Evolutionary conservation across 2,888 invertebrate genomes (phyloP).

Genomic region (Lycophotia porphyrea): DNA sequence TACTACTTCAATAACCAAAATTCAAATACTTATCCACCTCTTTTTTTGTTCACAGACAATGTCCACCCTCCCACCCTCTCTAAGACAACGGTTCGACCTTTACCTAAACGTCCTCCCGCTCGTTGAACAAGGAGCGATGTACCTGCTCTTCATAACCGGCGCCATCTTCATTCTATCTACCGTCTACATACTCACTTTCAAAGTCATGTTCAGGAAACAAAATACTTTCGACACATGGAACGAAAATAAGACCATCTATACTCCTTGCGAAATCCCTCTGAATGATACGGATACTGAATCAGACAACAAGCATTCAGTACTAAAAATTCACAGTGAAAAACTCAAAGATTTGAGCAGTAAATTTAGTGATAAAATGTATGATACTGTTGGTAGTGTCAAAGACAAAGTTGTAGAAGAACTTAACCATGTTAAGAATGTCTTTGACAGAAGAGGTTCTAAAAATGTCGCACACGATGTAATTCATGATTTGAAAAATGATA

Average conservation of each 20-base stretch:
- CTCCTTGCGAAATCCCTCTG: slow-evolving; percentile 84
- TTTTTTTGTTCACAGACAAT: slow-evolving; percentile 91
- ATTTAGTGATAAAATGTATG: slow-evolving; percentile 81
- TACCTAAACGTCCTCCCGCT: slow-evolving; percentile 93
- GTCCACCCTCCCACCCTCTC: slow-evolving; percentile 91
- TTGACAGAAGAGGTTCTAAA: slow-evolving; percentile 76
- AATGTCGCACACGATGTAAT: slow-evolving; percentile 71
- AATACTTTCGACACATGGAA: slow-evolving; percentile 67
- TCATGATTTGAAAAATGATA: slow-evolving; percentile 71
- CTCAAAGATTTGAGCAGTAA: slow-evolving; percentile 79
- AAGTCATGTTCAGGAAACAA: slow-evolving; percentile 80
- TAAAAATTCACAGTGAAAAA: slow-evolving; percentile 74
- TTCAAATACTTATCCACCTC: not conserved
- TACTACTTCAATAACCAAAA: not conserved
- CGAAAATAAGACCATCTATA: slow-evolving; percentile 75
- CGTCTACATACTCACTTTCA: slow-evolving; percentile 84
- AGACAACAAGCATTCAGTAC: slow-evolving; percentile 66
- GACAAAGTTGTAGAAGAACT: slow-evolving; percentile 75
- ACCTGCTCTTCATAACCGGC: slow-evolving; percentile 88
- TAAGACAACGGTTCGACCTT: slow-evolving; percentile 92
- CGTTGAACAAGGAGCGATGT: slow-evolving; percentile 90
- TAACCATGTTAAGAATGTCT: slow-evolving; percentile 75
- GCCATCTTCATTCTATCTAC: slow-evolving; percentile 88
- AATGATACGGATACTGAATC: slow-evolving; percentile 73
- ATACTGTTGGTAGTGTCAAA: slow-evolving; percentile 80